Evolutionary conservation across 2,888 invertebrate species (phyloP).

Genomic region (Drosophila anomalipes): DNA sequence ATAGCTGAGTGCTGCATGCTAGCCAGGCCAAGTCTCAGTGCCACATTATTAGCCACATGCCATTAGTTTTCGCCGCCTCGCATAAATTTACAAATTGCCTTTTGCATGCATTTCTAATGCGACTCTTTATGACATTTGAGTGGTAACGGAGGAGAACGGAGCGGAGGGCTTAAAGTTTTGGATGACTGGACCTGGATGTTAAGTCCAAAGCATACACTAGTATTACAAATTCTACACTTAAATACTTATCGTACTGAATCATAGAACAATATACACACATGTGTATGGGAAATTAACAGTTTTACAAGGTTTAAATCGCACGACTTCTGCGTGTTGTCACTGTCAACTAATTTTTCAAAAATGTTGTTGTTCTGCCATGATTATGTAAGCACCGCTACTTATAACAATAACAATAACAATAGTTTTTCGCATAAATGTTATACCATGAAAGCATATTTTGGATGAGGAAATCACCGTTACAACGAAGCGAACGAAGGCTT

Average conservation of each 20-base stretch:
- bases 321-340: neutral
- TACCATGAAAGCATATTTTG: constrained; percentile 39
- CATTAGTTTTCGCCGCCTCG: constrained; percentile 63
- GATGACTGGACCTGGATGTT: constrained; percentile 34
- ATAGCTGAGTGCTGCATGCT: constrained; percentile 30
- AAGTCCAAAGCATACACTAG: constrained; percentile 20
- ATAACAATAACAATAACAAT: constrained; percentile 35
- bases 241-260: constrained; percentile 3
- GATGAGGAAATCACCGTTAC: constrained; percentile 65
- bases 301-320: constrained; percentile 1
- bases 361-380: constrained; percentile 2
- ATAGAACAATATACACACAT: neutral
- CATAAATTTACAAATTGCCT: constrained; percentile 62
- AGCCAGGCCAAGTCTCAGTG: constrained; percentile 35
- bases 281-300: neutral
- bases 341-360: neutral
- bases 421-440: constrained; percentile 39
- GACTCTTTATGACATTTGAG: constrained; percentile 57
- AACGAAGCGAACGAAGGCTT: constrained; percentile 38
- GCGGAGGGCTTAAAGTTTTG: constrained; percentile 24
- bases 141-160: neutral
- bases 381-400: constrained; percentile 18
- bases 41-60: constrained; percentile 61
- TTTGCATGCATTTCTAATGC: constrained; percentile 68
- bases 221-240: constrained; percentile 13